Evolutionary conservation across 2,888 invertebrate species (phyloP).

Genomic region (Zaprionus bogoriensis): DNA sequence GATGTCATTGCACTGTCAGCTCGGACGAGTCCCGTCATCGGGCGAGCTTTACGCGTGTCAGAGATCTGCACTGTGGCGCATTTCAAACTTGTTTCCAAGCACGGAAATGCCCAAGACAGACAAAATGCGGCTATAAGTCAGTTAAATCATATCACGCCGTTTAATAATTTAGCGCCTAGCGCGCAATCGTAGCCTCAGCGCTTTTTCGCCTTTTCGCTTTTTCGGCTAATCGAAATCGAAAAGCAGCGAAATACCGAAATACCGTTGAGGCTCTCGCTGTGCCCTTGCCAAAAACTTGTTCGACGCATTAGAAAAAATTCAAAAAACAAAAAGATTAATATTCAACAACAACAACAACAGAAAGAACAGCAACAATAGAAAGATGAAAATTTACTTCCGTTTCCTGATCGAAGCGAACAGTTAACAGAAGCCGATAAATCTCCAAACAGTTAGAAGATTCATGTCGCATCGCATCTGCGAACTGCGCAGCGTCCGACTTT

Average conservation of each 20-base stretch:
- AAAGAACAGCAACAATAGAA: conserved; percentile 14
- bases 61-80: conserved; percentile 48
- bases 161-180: conserved; percentile 48
- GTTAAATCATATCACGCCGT: conserved; percentile 33
- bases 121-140: conserved; percentile 8
- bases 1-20: conserved; percentile 18
- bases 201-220: conserved; percentile 18
- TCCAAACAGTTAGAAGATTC: conserved; percentile 42
- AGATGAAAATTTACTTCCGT: conserved; percentile 60
- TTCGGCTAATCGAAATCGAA: conserved; percentile 41
- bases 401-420: conserved; percentile 59
- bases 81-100: conserved; percentile 61
- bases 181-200: conserved; percentile 29
- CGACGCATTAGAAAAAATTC: conserved; percentile 39
- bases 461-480: conserved; percentile 5
- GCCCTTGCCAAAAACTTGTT: conserved; percentile 68
- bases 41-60: neutral
- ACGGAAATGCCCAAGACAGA: conserved; percentile 57
- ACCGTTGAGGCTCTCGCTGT: conserved; percentile 54
- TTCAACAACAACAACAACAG: conserved; percentile 26
- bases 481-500: conserved; percentile 23
- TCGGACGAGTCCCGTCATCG: neutral
- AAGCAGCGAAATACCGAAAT: conserved; percentile 56
- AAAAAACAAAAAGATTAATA: conserved; percentile 60
- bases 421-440: conserved; percentile 52